These are phyloP conservation scores for Adineta ricciae DNA, from an alignment of 2,888 invertebrate genomes.

Conservation along the genomic window DNA sequence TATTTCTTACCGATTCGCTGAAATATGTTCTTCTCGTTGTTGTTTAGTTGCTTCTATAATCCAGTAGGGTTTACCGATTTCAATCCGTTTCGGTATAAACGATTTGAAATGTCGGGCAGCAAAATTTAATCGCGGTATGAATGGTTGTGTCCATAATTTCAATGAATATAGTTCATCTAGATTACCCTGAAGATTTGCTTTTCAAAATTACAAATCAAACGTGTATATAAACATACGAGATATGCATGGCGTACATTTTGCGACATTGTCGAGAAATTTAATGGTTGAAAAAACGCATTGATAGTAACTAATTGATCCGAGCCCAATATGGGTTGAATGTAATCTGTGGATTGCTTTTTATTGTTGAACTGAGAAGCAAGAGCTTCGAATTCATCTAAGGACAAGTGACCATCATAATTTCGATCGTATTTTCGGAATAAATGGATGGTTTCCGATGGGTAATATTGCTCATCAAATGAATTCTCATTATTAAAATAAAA, in stretches of 20 bases:
- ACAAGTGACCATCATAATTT: constrained; percentile 41
- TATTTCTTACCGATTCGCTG: not conserved
- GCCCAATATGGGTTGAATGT: constrained; percentile 36
- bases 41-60: not conserved
- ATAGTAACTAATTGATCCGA: constrained; percentile 41
- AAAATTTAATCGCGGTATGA: constrained; percentile 38
- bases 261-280: constrained; percentile 39
- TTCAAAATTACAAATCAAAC: not conserved
- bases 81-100: constrained; percentile 39
- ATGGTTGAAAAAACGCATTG: constrained; percentile 39
- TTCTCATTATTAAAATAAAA: not conserved
- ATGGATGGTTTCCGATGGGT: not conserved
- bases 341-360: not conserved
- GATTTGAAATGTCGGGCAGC: constrained; percentile 40
- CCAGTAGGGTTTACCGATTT: constrained; percentile 25
- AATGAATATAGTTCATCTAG: constrained; percentile 24
- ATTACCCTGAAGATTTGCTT: not conserved
- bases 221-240: constrained; percentile 28
- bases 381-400: constrained; percentile 42
- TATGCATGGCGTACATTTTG: constrained; percentile 38
- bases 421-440: constrained; percentile 38
- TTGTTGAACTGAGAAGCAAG: constrained; percentile 38
- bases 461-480: not conserved
- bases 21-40: not conserved
- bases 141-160: constrained; percentile 39